phyloP scores from a whole-genome alignment of 2,797 vertebrate species.

The Taenioides sp. region DNA sequence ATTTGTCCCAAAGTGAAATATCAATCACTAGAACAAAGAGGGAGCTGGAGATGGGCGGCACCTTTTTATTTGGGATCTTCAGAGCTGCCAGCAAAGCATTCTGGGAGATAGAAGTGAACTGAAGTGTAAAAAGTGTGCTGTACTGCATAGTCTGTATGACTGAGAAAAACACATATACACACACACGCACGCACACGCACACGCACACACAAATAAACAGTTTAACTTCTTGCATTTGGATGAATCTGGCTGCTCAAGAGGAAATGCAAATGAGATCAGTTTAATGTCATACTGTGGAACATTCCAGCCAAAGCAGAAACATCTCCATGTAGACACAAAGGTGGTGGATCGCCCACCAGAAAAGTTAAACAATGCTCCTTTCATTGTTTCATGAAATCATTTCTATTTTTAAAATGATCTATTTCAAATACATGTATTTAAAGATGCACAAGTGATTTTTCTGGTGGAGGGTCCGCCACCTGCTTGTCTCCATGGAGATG shows the following conservation, averaged over 20 bases:
- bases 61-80: slow-evolving; percentile 46
- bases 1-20: slow-evolving; percentile 26
- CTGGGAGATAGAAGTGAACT: slow-evolving; percentile 39
- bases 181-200: background rate
- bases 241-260: too few relatives aligned
- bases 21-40: slow-evolving; percentile 36
- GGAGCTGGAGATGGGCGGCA: slow-evolving; percentile 26
- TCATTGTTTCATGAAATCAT: background rate
- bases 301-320: too few relatives aligned
- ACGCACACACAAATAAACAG: background rate
- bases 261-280: too few relatives aligned
- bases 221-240: too few relatives aligned
- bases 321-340: too few relatives aligned
- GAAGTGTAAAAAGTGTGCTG: background rate
- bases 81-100: slow-evolving; percentile 28
- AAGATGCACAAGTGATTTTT: too few relatives aligned
- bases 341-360: background rate
- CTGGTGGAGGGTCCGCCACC: too few relatives aligned
- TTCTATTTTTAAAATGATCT: too few relatives aligned
- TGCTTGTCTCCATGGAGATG: too few relatives aligned
- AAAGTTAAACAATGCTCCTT: background rate
- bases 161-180: background rate
- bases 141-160: background rate
- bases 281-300: too few relatives aligned
- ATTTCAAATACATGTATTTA: too few relatives aligned